Conservation (phyloP, 2,797 vertebrate species). For the Mastacembelus armatus region DNA sequence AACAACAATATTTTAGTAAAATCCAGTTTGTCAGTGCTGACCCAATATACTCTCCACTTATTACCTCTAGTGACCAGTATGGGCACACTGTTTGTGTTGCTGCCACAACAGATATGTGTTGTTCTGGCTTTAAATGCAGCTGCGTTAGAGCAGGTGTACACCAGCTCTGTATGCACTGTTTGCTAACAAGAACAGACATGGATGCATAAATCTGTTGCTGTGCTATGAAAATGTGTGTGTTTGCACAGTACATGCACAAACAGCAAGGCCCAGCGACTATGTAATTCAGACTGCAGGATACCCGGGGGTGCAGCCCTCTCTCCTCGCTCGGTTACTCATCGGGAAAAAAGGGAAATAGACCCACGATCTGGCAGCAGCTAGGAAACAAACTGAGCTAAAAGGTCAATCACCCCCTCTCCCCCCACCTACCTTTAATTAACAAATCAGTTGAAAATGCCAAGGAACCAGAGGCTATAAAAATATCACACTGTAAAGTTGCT, state of each 20-base stretch:
- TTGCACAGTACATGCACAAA: constrained; percentile 44
- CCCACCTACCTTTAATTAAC: constrained; percentile 75
- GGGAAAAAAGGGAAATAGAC: constrained; percentile 59
- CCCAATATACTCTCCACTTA: neutral
- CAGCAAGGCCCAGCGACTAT: constrained; percentile 50
- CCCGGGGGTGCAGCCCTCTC: constrained; percentile 51
- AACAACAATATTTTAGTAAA: neutral
- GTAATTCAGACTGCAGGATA: constrained; percentile 56
- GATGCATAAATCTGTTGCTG: constrained; percentile 46
- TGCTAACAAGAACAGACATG: constrained; percentile 61
- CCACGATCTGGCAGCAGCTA: constrained; percentile 37
- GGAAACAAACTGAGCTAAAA: constrained; percentile 80
- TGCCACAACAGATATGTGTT: neutral
- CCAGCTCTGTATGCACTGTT: constrained; percentile 54
- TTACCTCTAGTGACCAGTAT: neutral
- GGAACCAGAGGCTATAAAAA: constrained; percentile 72
- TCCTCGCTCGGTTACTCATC: constrained; percentile 59
- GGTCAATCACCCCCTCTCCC: constrained; percentile 61
- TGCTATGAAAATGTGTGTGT: constrained; percentile 45
- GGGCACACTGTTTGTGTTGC: constrained; percentile 1
- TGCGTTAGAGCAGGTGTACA: constrained; percentile 47
- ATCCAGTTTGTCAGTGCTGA: neutral
- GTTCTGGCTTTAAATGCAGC: constrained; percentile 38
- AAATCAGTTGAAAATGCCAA: constrained; percentile 73
- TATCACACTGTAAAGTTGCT: constrained; percentile 63